These are phyloP conservation scores for Syrista parreyssii DNA, from an alignment of 2,888 invertebrate genomes.

Conservation along the genomic window DNA sequence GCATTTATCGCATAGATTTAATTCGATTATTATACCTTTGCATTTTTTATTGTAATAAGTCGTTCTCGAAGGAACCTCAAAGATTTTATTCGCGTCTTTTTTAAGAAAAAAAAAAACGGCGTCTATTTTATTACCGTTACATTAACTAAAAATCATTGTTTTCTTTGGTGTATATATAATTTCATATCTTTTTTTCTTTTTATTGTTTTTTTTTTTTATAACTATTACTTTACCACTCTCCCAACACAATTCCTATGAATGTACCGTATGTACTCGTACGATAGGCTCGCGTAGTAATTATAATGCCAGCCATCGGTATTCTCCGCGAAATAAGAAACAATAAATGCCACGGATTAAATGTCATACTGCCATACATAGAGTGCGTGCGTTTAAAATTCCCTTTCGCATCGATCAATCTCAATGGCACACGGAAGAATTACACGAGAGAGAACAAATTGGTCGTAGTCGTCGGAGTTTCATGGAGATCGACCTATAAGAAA, in stretches of 20 bases:
- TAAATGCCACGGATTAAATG: conserved; percentile 23
- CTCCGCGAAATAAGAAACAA: not conserved
- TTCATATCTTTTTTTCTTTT: not conserved
- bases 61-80: not conserved
- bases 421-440: conserved; percentile 23
- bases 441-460: not conserved
- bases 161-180: not conserved
- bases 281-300: not conserved
- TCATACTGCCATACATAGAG: conserved; percentile 47
- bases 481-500: conserved; percentile 13
- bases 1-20: not conserved
- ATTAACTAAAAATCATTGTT: not conserved
- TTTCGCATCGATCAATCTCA: conserved; percentile 23
- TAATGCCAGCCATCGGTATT: not conserved
- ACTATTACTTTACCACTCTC: conserved; percentile 21
- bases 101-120: not conserved
- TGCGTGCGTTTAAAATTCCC: not conserved
- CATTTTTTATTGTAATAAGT: not conserved
- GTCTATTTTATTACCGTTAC: not conserved
- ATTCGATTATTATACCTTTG: not conserved
- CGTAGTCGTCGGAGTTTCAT: conserved; percentile 3
- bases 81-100: not conserved
- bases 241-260: not conserved
- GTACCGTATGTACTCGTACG: not conserved
- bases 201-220: conserved; percentile 29